Evolutionary conservation across 2,797 vertebrate genomes (phyloP).

Genomic region (Fistularia commersonii): DNA sequence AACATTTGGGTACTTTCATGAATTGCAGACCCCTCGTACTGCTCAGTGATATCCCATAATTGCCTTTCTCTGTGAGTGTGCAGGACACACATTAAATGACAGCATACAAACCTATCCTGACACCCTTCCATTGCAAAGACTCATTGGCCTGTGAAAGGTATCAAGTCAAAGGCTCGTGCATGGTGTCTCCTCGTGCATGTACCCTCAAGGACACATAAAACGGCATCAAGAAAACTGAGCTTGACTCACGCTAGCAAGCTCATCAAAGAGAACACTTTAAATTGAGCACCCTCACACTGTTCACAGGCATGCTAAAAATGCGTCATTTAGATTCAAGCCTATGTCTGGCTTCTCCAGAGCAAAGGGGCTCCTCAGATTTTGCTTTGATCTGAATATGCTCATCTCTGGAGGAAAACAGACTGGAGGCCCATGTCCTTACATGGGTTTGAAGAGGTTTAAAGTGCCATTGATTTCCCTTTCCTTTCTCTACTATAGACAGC

Average conservation of each 20-base stretch:
- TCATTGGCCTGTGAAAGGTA: constrained; percentile 38
- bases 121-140: constrained; percentile 33
- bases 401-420: constrained; percentile 51
- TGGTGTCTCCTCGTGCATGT: constrained; percentile 23
- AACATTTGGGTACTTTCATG: constrained; percentile 17
- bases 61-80: constrained; percentile 21
- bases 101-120: constrained; percentile 51
- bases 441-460: constrained; percentile 50
- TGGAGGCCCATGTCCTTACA: constrained; percentile 33
- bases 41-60: constrained; percentile 37
- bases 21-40: constrained; percentile 17
- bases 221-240: constrained; percentile 52
- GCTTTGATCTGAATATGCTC: constrained; percentile 61
- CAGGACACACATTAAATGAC: constrained; percentile 37
- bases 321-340: constrained; percentile 57
- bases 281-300: constrained; percentile 31
- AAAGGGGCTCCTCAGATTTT: constrained; percentile 47
- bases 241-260: constrained; percentile 50
- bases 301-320: constrained; percentile 20
- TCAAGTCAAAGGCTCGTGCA: constrained; percentile 37
- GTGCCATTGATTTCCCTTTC: constrained; percentile 63
- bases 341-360: constrained; percentile 34
- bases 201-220: constrained; percentile 40
- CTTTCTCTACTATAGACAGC: constrained; percentile 36
- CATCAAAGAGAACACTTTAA: constrained; percentile 53